phyloP scores from a whole-genome alignment of 2,888 invertebrate species.

The Sinotaia quadrata region DNA sequence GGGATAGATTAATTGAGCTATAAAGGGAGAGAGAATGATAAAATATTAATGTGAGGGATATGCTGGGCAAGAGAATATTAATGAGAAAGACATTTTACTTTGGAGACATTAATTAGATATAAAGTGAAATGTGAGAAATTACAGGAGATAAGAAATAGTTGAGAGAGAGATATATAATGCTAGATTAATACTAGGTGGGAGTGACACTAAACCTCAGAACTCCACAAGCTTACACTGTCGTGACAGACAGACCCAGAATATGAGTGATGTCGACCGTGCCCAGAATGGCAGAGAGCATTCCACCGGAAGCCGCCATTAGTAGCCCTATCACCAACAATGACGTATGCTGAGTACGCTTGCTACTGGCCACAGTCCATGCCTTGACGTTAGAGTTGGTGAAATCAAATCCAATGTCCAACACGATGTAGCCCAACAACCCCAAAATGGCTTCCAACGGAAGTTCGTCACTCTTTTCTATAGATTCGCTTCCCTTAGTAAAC shows the following conservation, averaged over 20 bases:
- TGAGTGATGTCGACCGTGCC: slow-evolving; percentile 10
- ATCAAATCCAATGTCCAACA: slow-evolving; percentile 14
- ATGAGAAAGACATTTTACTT: too few species aligned
- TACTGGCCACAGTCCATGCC: slow-evolving; percentile 6
- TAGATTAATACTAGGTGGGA: too few species aligned
- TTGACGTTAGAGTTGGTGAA: neutral
- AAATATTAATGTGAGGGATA: too few species aligned
- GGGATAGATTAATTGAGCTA: too few species aligned
- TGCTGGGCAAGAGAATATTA: too few species aligned
- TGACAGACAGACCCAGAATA: neutral
- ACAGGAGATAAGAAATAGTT: too few species aligned
- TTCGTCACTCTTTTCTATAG: too few species aligned
- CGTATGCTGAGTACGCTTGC: neutral
- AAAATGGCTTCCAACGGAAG: neutral
- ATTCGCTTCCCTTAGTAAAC: neutral
- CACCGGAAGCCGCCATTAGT: slow-evolving; percentile 10
- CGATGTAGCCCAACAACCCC: slow-evolving; percentile 10
- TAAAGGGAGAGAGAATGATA: too few species aligned
- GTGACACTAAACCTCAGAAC: neutral
- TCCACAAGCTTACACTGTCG: neutral
- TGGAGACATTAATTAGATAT: too few species aligned
- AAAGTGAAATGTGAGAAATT: too few species aligned
- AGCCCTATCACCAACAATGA: neutral
- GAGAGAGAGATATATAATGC: too few species aligned
- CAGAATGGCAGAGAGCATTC: neutral